Evolutionary conservation across 2,888 invertebrate species (phyloP).

Genomic region (Thecocarcelia acutangulata): DNA sequence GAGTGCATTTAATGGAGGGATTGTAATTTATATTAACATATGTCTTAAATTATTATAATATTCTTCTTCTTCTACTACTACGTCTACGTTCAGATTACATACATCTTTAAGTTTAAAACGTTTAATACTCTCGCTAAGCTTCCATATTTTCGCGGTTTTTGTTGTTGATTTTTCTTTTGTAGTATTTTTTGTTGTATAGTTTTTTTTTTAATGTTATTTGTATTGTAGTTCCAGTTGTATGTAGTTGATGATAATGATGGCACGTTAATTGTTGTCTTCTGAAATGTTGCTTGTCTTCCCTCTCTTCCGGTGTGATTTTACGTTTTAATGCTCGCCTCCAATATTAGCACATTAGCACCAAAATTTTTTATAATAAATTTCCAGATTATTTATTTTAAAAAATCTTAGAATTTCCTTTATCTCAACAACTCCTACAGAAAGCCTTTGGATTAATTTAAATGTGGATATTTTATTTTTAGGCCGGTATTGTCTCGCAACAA

Average conservation of each 20-base stretch:
- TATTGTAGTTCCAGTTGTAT: constrained; percentile 21
- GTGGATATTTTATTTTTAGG: constrained; percentile 9
- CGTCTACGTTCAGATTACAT: constrained; percentile 43
- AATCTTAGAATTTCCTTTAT: background rate
- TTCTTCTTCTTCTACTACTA: constrained; percentile 37
- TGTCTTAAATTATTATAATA: constrained; percentile 57
- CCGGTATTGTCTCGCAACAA: constrained; percentile 49
- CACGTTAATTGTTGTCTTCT: constrained; percentile 45
- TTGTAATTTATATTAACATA: constrained; percentile 69
- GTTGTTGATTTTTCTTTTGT: constrained; percentile 41
- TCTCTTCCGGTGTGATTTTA: background rate
- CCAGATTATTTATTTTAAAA: constrained; percentile 8
- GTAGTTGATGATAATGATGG: constrained; percentile 56
- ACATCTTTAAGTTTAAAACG: constrained; percentile 45
- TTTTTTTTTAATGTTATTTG: constrained; percentile 19
- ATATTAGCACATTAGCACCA: constrained; percentile 60
- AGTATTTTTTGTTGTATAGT: background rate
- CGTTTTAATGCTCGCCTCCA: constrained; percentile 11
- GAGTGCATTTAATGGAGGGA: constrained; percentile 76
- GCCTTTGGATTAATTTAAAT: constrained; percentile 30
- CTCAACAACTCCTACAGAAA: background rate
- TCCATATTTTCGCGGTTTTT: constrained; percentile 71
- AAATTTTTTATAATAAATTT: constrained; percentile 11
- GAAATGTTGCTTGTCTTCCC: constrained; percentile 3
- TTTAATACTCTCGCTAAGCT: constrained; percentile 77